A percentile compares a stretch with the other conserved stretches of the same genome.
Evolutionary conservation across 2,113 vertebrate species (phyloP).

Genomic region (Peromyscus polionotus): DNA sequence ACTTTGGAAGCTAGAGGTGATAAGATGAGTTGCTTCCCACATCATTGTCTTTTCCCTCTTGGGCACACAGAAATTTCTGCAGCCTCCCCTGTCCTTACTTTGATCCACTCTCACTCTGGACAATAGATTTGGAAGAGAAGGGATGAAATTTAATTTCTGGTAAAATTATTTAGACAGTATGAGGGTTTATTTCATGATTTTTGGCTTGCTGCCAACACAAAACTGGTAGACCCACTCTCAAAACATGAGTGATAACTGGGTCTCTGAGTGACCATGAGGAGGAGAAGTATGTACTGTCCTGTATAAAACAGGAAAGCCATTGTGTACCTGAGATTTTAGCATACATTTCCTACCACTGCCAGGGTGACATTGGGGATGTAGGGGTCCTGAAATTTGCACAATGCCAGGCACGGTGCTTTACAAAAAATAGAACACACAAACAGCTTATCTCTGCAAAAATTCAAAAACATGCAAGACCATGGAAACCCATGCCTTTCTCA

Average conservation of each 20-base stretch:
- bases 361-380: not conserved
- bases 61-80: not conserved
- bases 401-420: not conserved
- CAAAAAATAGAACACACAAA: not conserved
- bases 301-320: not conserved
- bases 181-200: not conserved
- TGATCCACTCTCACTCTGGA: not conserved
- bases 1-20: not conserved
- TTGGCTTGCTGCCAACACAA: not conserved
- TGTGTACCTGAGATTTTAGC: not conserved
- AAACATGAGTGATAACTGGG: not conserved
- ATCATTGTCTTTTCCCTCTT: not conserved
- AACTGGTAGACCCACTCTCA: not conserved
- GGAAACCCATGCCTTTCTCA: not conserved
- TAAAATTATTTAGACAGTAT: not conserved
- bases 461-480: not conserved
- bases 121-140: not conserved
- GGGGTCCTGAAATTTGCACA: not conserved
- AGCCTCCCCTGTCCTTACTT: not conserved
- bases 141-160: conserved; percentile 22
- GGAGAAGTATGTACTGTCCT: not conserved
- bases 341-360: not conserved
- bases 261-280: not conserved
- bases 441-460: not conserved
- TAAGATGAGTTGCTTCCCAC: not conserved